Conservation (phyloP, 2,113 vertebrate genomes). For the Crotalus horridus region DNA sequence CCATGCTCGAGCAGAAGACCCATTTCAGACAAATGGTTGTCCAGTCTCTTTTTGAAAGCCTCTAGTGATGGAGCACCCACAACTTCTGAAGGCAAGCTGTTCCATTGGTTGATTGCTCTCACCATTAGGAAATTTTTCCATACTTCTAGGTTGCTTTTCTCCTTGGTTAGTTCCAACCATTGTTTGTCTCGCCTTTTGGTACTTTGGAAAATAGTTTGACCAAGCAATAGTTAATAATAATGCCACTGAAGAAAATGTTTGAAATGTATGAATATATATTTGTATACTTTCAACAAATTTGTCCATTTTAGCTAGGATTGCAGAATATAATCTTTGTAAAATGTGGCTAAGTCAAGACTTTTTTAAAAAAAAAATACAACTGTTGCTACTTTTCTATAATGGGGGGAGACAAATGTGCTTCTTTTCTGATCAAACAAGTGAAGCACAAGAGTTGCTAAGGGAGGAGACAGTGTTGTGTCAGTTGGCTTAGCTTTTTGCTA, state of each 20-base stretch:
- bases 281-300: neutral
- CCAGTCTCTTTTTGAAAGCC: neutral
- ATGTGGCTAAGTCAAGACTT: neutral
- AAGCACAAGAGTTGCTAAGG: neutral
- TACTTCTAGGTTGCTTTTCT: neutral
- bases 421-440: neutral
- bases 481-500: neutral
- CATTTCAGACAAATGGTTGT: neutral
- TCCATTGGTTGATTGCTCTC: neutral
- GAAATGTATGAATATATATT: neutral
- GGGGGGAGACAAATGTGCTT: neutral
- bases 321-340: neutral
- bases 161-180: neutral
- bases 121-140: neutral
- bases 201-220: neutral
- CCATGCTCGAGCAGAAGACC: neutral
- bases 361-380: neutral
- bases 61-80: neutral
- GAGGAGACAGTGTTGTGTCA: neutral
- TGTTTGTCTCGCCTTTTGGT: neutral
- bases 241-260: neutral
- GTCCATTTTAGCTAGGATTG: neutral
- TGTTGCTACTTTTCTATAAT: neutral
- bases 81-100: neutral
- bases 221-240: neutral